These are phyloP conservation scores for Pomatorhinus ruficollis DNA, from an alignment of 2,113 vertebrate genomes.

Conservation along the genomic window DNA sequence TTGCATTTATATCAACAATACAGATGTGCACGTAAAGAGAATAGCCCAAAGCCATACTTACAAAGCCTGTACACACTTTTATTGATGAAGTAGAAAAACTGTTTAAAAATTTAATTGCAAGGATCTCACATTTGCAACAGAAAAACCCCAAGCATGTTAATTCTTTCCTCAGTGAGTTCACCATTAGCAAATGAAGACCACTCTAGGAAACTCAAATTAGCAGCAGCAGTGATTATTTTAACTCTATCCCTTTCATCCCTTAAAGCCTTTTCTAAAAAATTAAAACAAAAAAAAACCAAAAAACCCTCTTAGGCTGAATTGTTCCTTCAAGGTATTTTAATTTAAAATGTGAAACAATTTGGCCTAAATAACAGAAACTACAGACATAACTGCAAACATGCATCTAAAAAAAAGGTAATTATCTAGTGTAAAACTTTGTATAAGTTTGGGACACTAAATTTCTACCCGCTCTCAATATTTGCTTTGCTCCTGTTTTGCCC, in stretches of 20 bases:
- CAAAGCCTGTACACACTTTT: background rate
- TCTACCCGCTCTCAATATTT: background rate
- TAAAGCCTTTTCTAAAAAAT: background rate
- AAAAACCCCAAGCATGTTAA: background rate
- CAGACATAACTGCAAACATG: background rate
- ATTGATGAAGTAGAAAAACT: background rate
- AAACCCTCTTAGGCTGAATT: background rate
- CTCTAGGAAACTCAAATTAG: background rate
- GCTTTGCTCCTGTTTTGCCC: background rate
- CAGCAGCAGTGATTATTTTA: background rate
- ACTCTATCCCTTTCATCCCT: background rate
- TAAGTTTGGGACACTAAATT: background rate
- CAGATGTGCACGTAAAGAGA: background rate
- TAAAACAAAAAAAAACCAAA: background rate
- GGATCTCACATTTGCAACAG: background rate
- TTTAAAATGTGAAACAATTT: background rate
- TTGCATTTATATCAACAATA: background rate
- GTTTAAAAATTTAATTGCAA: background rate
- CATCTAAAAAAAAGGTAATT: background rate
- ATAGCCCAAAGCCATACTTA: background rate
- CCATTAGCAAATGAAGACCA: background rate
- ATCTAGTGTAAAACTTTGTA: background rate
- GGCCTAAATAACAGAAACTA: background rate
- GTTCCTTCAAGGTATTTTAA: background rate
- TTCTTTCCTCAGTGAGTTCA: background rate